phyloP scores from a whole-genome alignment of 1,140 invertebrate genomes.

The Aporrectodea caliginosa region DNA sequence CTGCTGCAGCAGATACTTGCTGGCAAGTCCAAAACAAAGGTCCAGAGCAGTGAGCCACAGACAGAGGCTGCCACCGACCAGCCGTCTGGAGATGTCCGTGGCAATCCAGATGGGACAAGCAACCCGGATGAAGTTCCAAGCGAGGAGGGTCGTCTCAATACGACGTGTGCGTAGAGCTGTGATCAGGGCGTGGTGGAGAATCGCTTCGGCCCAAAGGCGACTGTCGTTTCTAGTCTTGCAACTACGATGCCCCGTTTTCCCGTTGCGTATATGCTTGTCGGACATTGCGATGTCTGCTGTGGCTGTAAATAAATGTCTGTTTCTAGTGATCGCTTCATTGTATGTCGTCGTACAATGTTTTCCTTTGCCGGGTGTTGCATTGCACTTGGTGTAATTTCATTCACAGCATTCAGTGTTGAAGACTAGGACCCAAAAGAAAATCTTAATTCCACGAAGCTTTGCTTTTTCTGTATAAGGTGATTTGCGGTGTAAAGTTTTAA shows the following conservation, averaged over 20 bases:
- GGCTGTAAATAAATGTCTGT: neutral
- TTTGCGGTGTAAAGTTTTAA: no score
- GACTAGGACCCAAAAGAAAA: no score
- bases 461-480: no score
- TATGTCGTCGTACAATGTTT: no score
- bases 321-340: neutral
- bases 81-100: neutral
- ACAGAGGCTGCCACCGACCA: neutral
- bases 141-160: neutral
- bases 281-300: neutral
- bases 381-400: no score
- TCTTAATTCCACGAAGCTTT: no score
- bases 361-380: no score
- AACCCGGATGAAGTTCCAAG: neutral
- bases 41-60: neutral
- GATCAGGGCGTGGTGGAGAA: neutral
- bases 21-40: neutral
- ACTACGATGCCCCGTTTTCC: neutral
- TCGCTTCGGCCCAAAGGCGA: neutral
- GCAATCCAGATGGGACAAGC: neutral
- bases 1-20: neutral
- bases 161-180: neutral
- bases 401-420: no score
- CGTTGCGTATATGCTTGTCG: neutral
- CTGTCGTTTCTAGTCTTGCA: neutral